Conservation (phyloP, 2,888 invertebrate genomes). For the Cryptosula pallasiana region DNA sequence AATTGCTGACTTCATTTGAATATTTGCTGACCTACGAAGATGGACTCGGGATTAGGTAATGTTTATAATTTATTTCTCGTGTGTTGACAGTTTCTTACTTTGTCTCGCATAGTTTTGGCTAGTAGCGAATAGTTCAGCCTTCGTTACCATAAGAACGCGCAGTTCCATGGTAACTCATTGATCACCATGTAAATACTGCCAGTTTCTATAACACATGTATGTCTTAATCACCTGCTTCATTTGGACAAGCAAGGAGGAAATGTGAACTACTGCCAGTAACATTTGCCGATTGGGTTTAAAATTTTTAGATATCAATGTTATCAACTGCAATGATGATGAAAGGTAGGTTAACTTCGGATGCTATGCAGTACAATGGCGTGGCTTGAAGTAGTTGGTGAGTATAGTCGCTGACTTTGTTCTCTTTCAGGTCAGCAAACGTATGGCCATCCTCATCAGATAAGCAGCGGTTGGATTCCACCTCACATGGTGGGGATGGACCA, state of each 20-base stretch:
- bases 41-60: constrained; percentile 21
- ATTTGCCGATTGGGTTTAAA: neutral
- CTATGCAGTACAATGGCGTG: too few species aligned
- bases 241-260: neutral
- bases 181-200: neutral
- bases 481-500: constrained; percentile 6
- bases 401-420: neutral
- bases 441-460: constrained; percentile 13
- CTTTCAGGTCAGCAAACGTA: constrained; percentile 17
- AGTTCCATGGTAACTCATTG: constrained; percentile 22
- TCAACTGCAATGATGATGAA: neutral
- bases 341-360: neutral
- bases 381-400: too few species aligned
- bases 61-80: neutral
- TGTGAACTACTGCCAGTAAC: neutral
- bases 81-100: constrained; percentile 1
- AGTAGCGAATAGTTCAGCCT: constrained; percentile 7
- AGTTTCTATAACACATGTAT: neutral
- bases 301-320: neutral
- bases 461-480: neutral
- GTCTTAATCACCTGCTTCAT: neutral
- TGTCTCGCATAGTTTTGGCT: constrained; percentile 18
- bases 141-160: constrained; percentile 18
- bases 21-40: neutral
- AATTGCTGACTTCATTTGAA: neutral